Evolutionary conservation across 2,797 vertebrate species (phyloP).

Genomic region (Glyptemys insculpta): DNA sequence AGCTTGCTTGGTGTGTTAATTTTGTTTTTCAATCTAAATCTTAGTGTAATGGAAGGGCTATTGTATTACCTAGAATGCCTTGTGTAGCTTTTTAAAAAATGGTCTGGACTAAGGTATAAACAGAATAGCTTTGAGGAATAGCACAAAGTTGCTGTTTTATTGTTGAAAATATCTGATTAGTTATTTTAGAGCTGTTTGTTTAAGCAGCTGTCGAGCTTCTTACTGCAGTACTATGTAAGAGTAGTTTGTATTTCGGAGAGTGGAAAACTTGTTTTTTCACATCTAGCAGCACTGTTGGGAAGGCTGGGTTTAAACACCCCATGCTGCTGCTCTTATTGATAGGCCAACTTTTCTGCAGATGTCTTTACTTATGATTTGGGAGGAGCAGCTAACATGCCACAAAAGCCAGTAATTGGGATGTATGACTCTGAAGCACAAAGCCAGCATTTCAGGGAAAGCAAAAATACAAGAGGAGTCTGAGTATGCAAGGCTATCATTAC

Average conservation of each 20-base stretch:
- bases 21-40: not conserved
- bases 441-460: not conserved
- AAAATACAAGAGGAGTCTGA: not conserved
- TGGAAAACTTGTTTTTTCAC: not conserved
- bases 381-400: not conserved
- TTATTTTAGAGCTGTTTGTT: not conserved
- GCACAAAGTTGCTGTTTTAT: not conserved
- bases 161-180: not conserved
- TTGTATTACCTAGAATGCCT: not conserved
- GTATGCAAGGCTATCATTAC: not conserved
- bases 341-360: not conserved
- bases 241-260: not conserved
- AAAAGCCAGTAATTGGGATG: not conserved
- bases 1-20: too few species aligned
- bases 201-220: not conserved
- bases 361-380: not conserved
- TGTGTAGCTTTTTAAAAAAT: not conserved
- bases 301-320: not conserved
- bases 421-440: not conserved
- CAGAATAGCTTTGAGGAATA: not conserved
- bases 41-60: not conserved
- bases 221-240: not conserved
- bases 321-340: not conserved
- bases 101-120: not conserved
- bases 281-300: not conserved